These are phyloP conservation scores for Pygoscelis adeliae DNA, from an alignment of 2,113 vertebrate species.

Conservation along the genomic window DNA sequence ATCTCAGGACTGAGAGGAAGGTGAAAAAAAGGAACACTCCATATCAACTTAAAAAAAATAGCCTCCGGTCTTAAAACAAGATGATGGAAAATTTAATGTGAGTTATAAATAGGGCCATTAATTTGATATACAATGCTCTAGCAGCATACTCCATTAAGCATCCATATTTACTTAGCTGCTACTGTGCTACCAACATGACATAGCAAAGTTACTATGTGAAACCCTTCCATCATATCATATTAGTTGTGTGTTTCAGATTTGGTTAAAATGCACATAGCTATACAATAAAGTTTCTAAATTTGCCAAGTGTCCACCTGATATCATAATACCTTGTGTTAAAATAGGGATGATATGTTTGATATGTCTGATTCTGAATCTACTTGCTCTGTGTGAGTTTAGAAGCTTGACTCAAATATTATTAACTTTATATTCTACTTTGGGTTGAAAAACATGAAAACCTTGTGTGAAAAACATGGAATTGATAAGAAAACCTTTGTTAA, in stretches of 20 bases:
- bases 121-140: conserved; percentile 17
- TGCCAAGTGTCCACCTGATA: background rate
- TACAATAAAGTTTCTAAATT: background rate
- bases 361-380: background rate
- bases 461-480: background rate
- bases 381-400: background rate
- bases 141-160: background rate
- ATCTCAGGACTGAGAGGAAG: background rate
- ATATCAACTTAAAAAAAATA: background rate
- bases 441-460: background rate
- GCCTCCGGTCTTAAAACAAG: background rate
- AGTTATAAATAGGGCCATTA: conserved; percentile 39
- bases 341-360: background rate
- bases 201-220: background rate
- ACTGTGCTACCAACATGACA: background rate
- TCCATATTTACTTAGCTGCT: conserved; percentile 14
- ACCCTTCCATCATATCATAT: background rate
- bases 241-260: background rate
- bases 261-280: background rate
- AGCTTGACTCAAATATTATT: background rate
- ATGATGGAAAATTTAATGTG: background rate
- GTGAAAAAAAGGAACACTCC: background rate
- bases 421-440: background rate
- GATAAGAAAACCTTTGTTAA: background rate
- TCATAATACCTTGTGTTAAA: background rate